phyloP scores from a whole-genome alignment of 2,113 vertebrate genomes.

The Stictonetta naevosa region DNA sequence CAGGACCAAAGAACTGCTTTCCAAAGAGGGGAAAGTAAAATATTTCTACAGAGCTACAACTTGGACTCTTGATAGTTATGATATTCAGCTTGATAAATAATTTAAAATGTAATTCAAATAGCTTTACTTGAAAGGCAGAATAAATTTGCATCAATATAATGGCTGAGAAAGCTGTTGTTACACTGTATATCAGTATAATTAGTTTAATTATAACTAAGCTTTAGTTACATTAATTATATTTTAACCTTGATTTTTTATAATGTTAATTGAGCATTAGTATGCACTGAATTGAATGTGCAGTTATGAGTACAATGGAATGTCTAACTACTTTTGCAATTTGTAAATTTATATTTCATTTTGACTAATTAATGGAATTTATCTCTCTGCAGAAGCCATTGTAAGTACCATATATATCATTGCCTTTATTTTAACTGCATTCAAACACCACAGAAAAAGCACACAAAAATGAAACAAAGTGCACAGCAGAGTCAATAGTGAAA shows the following conservation, averaged over 20 bases:
- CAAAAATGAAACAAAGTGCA: not conserved
- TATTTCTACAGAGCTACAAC: slow-evolving; percentile 12
- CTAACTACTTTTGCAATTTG: slow-evolving; percentile 47
- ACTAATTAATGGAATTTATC: slow-evolving; percentile 49
- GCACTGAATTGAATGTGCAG: slow-evolving; percentile 34
- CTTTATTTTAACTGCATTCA: not conserved
- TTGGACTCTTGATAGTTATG: slow-evolving; percentile 19
- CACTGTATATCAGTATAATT: slow-evolving; percentile 68
- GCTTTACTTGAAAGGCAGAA: slow-evolving; percentile 64
- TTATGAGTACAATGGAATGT: slow-evolving; percentile 67
- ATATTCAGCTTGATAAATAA: slow-evolving; percentile 66
- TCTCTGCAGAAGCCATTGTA: not conserved
- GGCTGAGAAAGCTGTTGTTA: slow-evolving; percentile 52
- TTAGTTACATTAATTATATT: slow-evolving; percentile 73
- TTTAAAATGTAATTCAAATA: slow-evolving; percentile 71
- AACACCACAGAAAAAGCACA: not conserved
- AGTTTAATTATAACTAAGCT: slow-evolving; percentile 70
- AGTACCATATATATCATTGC: not conserved
- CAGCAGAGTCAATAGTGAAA: not conserved
- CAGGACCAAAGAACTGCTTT: not conserved
- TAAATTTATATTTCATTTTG: slow-evolving; percentile 51
- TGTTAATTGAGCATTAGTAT: slow-evolving; percentile 66
- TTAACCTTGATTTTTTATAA: slow-evolving; percentile 70
- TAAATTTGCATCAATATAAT: slow-evolving; percentile 63
- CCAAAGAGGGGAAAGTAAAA: not conserved